Base-by-base conservation (phyloP, 2,888 invertebrate species). In the Caenorhabditis sp. region DNA sequence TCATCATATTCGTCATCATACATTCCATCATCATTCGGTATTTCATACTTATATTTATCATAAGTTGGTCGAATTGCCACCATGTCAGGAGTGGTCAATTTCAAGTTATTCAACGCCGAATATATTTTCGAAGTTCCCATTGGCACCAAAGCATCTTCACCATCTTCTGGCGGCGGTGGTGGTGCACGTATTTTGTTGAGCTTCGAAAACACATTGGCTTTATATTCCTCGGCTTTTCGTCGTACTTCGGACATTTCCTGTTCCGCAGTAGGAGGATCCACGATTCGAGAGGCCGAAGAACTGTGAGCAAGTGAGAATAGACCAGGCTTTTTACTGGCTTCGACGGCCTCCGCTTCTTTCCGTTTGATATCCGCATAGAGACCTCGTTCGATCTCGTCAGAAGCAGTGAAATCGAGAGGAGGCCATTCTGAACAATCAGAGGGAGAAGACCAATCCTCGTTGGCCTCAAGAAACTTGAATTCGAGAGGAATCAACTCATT, bases 1-100 rank as follows among this genome's bases (percentile, higher is more conserved):
- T 84, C 84, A 67, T 84, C 83, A 50, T 84, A 84, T 57, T 84
- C 84, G 57, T 84, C 84, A 53, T 82, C 69, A 67, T 81, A 83
- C 4, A 71, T 43, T 63, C 67, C 68, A 58, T 76, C 76, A 10
- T 80, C 81, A 59, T 73, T 68, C 50, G 63, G 63, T 21, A 72
- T 80, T 56, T 80, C 82, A 58, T 80, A 80, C n/a, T 77, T 67
- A 68, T 73, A 82, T 14, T 70, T 67, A n/a, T 78, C 77, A 67
- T 81, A 81, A 17, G 76, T 77, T 50, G 78, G 80, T 27, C 82
- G 72, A 27, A 82, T 68, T 2, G 83, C 80, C 58, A 78, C 71
- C 59, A 70, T 68, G 43, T 79, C 78, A 1, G 66, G 67, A n/a
- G 72, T 59, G 5, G 59, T 69, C 20, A 71, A 67, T 60, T 77